phyloP scores from a whole-genome alignment of 1,140 invertebrate species.

The Sesamia nonagrioides region DNA sequence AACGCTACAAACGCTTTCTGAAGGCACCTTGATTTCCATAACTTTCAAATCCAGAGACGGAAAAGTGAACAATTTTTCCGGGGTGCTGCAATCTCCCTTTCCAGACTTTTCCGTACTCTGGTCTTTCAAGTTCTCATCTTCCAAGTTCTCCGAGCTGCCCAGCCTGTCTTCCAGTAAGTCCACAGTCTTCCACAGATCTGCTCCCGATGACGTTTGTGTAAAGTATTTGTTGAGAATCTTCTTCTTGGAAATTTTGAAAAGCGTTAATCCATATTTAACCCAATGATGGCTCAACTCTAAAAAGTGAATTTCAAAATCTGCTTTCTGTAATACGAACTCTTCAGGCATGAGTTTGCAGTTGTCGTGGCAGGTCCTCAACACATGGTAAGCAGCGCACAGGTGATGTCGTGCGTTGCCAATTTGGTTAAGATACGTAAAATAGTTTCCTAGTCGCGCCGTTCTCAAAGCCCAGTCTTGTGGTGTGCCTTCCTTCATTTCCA shows the following conservation, averaged over 20 bases:
- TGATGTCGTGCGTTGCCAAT: slow-evolving; percentile 88
- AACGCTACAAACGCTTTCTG: slow-evolving; percentile 71
- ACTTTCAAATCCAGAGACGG: slow-evolving; percentile 74
- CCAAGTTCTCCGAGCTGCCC: slow-evolving; percentile 57
- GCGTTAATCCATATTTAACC: slow-evolving; percentile 89
- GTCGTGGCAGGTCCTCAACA: slow-evolving; percentile 85
- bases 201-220: slow-evolving; percentile 66
- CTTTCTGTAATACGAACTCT: slow-evolving; percentile 79
- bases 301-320: slow-evolving; percentile 86
- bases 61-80: slow-evolving; percentile 72
- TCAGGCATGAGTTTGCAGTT: slow-evolving; percentile 80
- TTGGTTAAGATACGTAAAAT: slow-evolving; percentile 81
- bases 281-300: slow-evolving; percentile 90
- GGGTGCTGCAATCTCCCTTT: slow-evolving; percentile 63
- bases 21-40: slow-evolving; percentile 72
- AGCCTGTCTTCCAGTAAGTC: slow-evolving; percentile 64
- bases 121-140: slow-evolving; percentile 74
- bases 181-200: slow-evolving; percentile 76
- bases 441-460: slow-evolving; percentile 89
- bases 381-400: slow-evolving; percentile 86
- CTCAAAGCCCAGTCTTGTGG: slow-evolving; percentile 90
- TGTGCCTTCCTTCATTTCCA: slow-evolving; percentile 88
- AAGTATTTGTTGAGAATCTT: slow-evolving; percentile 79
- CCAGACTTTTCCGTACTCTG: slow-evolving; percentile 67
- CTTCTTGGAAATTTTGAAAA: slow-evolving; percentile 88